Percentiles rank a stretch among this genome's conserved stretches.
Conservation (phyloP, 2,113 vertebrate species). For the Oncorhynchus mykiss region DNA sequence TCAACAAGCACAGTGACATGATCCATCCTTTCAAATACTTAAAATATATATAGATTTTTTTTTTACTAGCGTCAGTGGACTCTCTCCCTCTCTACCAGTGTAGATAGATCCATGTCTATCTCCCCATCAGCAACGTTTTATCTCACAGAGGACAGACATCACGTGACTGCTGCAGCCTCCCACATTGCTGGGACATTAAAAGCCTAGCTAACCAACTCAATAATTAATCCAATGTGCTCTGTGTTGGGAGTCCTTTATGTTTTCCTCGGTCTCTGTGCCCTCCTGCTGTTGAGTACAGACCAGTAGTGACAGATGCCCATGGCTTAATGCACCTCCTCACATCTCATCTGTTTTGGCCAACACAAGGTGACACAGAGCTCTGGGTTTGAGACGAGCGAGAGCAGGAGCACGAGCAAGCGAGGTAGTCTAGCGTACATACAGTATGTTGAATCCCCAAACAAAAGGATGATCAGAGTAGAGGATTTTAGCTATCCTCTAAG, state of each 20-base stretch:
- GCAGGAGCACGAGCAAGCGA: no score
- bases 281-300: conserved; percentile 44
- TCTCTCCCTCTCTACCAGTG: background rate
- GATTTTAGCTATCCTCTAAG: conserved; percentile 30
- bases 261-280: conserved; percentile 32
- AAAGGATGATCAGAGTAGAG: conserved; percentile 43
- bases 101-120: background rate
- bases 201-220: conserved; percentile 61
- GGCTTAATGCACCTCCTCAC: conserved; percentile 59
- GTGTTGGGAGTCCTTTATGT: conserved; percentile 45
- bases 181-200: conserved; percentile 64
- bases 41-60: no score
- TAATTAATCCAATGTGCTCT: conserved; percentile 68
- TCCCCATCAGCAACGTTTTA: background rate
- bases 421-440: conserved; percentile 36
- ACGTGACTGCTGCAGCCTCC: conserved; percentile 38
- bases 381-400: conserved; percentile 26
- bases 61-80: background rate
- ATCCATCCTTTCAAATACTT: no score
- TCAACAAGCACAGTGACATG: no score
- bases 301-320: conserved; percentile 55
- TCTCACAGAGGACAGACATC: background rate
- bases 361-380: conserved; percentile 56
- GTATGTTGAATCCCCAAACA: conserved; percentile 34
- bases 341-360: conserved; percentile 53